Evolutionary conservation across 2,888 invertebrate genomes (phyloP), one percentile per base, ranked within the genome.

Genomic region (Globia sparganii): DNA sequence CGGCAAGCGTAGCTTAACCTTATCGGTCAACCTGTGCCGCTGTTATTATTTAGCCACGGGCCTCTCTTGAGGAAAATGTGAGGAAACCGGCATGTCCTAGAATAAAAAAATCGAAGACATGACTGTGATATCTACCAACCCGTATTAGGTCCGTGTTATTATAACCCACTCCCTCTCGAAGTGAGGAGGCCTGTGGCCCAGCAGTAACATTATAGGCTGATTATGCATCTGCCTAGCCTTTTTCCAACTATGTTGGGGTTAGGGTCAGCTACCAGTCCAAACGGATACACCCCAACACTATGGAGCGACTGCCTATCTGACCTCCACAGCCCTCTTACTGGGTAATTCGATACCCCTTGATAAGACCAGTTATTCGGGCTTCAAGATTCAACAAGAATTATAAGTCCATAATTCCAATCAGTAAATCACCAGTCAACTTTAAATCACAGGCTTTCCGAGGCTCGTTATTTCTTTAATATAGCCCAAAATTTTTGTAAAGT

Each of bases 401-500:
- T 31, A 43, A 46, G 9, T 59, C 43, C 56, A 61, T 72, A 72
- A 59, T 31, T 11, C 31, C 40, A 28, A 43, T 53, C 15, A 40
- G 37, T 66, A 72, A 68, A 82, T 62, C 66, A 62, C 25, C 9
- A 75, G 75, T 61, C 8, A 66, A 56, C 46, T 43, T 61, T 79
- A 43, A 70, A 53, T 31, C 71, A 78, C 25, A 9, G 53, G 40
- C 34, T 46, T 67, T 75, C 31, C 1, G 5, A 31, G 5, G 28
- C 46, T 73, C 66, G 67, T 80, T 75, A 74, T 78, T 80, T 75
- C 61, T 75, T 59, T 58, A 73, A 75, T 65, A 83, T 15, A 49
- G 46, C 76, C 68, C n/a, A 64, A 40, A 25, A 31, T 78, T 83
- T 78, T 85, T 75, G 75, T 83, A 71, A 75, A 75, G 83, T 85